These are phyloP conservation scores for Saccostrea echinata DNA, from an alignment of 1,140 invertebrate species.

Conservation along the genomic window DNA sequence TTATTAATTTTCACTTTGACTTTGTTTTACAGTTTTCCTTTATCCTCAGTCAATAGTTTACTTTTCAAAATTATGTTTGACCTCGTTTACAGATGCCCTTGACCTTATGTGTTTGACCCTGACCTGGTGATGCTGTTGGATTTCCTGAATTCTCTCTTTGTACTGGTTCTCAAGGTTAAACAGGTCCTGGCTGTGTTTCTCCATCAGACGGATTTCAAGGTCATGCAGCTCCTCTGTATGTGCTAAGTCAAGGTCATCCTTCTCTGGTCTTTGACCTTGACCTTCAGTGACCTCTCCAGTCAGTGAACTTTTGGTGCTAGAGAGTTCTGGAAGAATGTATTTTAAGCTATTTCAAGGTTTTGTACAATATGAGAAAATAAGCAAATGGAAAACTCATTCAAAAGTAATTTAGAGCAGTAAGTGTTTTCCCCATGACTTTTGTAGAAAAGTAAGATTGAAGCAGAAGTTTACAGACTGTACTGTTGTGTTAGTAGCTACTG, in stretches of 20 bases:
- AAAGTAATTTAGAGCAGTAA: too few species aligned
- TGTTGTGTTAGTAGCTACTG: too few species aligned
- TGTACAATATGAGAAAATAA: neutral
- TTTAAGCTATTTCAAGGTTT: neutral
- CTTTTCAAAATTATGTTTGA: neutral
- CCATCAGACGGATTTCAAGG: conserved; percentile 36
- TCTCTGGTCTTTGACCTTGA: conserved; percentile 17
- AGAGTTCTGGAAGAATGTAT: neutral
- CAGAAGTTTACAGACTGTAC: too few species aligned
- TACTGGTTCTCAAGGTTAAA: conserved; percentile 59
- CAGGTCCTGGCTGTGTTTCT: conserved; percentile 68
- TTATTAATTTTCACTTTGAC: neutral
- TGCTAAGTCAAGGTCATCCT: conserved; percentile 44
- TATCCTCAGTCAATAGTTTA: too few species aligned
- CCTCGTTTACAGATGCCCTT: neutral
- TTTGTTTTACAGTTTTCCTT: neutral
- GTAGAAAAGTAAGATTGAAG: too few species aligned
- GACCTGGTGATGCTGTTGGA: conserved; percentile 60
- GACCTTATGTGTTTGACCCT: neutral
- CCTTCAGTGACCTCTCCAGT: neutral
- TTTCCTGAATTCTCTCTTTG: conserved; percentile 55
- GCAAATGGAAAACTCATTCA: too few species aligned
- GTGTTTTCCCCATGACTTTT: too few species aligned
- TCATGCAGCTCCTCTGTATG: conserved; percentile 59
- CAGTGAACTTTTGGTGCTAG: neutral